These are phyloP conservation scores for Marasmarcha lunaedactyla DNA, from an alignment of 2,888 invertebrate species.

Conservation along the genomic window DNA sequence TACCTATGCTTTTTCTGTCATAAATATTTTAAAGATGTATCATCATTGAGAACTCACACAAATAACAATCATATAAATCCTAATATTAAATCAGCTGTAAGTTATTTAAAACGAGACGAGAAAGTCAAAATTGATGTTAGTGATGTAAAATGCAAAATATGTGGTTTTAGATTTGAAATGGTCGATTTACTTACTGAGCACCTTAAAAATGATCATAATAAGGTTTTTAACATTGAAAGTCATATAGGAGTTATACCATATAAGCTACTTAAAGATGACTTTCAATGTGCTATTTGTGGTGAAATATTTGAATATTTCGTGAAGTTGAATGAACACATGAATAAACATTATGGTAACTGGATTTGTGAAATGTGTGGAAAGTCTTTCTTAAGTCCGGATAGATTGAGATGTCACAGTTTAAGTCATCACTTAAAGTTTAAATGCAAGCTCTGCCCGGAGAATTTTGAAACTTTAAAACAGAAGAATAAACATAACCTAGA, in stretches of 20 bases:
- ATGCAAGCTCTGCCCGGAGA: slow-evolving; percentile 34
- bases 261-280: slow-evolving; percentile 26
- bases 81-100: slow-evolving; percentile 41
- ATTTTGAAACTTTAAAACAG: slow-evolving; percentile 36
- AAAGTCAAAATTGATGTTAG: slow-evolving; percentile 55
- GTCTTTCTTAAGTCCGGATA: slow-evolving; percentile 41
- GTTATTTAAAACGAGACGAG: slow-evolving; percentile 43
- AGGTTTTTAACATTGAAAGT: slow-evolving; percentile 27
- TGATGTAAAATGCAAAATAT: slow-evolving; percentile 28
- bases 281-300: slow-evolving; percentile 40
- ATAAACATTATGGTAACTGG: slow-evolving; percentile 43
- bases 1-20: slow-evolving; percentile 58
- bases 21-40: slow-evolving; percentile 32
- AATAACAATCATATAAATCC: slow-evolving; percentile 29
- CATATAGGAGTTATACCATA: slow-evolving; percentile 48
- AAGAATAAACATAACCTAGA: slow-evolving; percentile 34
- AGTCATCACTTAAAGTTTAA: slow-evolving; percentile 37
- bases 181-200: slow-evolving; percentile 32
- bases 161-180: slow-evolving; percentile 21
- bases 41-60: slow-evolving; percentile 47
- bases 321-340: slow-evolving; percentile 58
- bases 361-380: slow-evolving; percentile 54
- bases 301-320: slow-evolving; percentile 45
- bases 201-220: slow-evolving; percentile 28
- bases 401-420: slow-evolving; percentile 38